A percentile compares a stretch with the other conserved stretches of the same genome.
phyloP scores from a whole-genome alignment of 2,113 vertebrate genomes.

The Pollimyrus isidori region DNA sequence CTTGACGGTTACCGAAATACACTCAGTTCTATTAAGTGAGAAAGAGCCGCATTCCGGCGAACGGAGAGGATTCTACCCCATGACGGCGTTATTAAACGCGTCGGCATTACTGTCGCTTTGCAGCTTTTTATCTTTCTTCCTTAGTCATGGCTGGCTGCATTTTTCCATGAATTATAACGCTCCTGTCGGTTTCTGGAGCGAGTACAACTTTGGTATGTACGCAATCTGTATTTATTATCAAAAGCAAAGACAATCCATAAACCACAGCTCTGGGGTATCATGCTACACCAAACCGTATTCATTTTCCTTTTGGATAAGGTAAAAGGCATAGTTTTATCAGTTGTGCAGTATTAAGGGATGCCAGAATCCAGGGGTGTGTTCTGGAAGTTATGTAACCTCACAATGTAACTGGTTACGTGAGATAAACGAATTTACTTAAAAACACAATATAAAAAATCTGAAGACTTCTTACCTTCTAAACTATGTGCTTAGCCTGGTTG shows the following conservation, averaged over 20 bases:
- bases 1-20: not conserved
- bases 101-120: not conserved
- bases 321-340: not conserved
- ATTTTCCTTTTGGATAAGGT: not conserved
- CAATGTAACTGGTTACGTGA: not conserved
- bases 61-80: not conserved
- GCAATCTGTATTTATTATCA: not conserved
- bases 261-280: not conserved
- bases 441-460: not conserved
- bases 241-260: conserved; percentile 28
- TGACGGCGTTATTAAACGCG: not conserved
- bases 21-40: conserved; percentile 8
- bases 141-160: not conserved
- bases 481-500: not conserved
- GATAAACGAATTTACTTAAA: not conserved
- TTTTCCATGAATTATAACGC: conserved; percentile 8
- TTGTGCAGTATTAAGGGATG: not conserved
- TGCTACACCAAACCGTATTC: not conserved
- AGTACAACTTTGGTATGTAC: conserved; percentile 11
- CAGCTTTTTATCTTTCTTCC: not conserved
- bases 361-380: not conserved
- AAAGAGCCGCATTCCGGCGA: not conserved
- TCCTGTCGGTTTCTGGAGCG: conserved; percentile 1
- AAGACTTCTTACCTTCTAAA: not conserved
- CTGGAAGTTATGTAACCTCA: not conserved